A percentile compares a stretch with the other conserved stretches of the same genome.
Conservation (phyloP, 2,113 vertebrate genomes). For the Lichenostomus cassidix region DNA sequence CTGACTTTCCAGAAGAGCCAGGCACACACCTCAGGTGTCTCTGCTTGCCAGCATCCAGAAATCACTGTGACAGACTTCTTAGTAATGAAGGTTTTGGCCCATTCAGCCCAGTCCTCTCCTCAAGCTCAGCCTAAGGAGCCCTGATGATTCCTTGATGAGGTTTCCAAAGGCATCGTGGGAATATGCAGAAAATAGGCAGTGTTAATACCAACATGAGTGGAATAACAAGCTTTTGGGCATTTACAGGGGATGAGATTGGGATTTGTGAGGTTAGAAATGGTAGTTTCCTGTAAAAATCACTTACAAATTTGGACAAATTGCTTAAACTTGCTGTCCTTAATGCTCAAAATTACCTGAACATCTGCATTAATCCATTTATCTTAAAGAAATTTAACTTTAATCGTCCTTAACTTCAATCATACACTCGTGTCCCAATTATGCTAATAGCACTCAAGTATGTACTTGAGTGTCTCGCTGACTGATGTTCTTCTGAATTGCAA, state of each 20-base stretch:
- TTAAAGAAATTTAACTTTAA: slow-evolving; percentile 10
- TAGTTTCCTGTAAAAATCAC: not conserved
- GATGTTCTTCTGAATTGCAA: not conserved
- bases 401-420: not conserved
- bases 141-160: not conserved
- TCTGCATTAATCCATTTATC: slow-evolving; percentile 13
- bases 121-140: not conserved
- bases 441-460: slow-evolving; percentile 9
- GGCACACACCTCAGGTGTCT: not conserved
- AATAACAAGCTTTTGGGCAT: not conserved
- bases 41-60: not conserved
- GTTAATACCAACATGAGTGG: not conserved
- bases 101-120: not conserved
- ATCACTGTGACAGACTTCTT: not conserved
- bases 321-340: not conserved
- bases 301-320: slow-evolving; percentile 5
- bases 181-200: not conserved
- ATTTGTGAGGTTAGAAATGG: not conserved
- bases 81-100: not conserved
- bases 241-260: not conserved
- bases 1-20: not conserved
- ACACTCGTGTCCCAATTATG: slow-evolving; percentile 9
- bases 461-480: not conserved
- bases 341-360: not conserved
- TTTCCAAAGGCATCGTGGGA: not conserved